These are phyloP conservation scores for Parapsyche elsis DNA, from an alignment of 1,140 invertebrate species.

Conservation along the genomic window DNA sequence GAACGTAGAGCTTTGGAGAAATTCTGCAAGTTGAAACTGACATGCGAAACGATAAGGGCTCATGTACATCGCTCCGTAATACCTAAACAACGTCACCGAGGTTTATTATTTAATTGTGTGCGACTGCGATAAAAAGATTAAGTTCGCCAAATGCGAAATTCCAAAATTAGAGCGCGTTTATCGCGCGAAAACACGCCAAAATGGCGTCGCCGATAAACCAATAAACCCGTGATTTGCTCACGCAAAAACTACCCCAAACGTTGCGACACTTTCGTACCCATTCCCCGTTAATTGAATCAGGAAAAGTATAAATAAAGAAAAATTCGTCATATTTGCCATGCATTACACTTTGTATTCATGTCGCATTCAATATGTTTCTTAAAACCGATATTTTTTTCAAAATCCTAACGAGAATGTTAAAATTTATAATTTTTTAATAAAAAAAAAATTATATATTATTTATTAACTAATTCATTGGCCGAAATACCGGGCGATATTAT, in stretches of 20 bases:
- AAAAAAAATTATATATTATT: too few relatives aligned
- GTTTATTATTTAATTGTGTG: slow-evolving; percentile 52
- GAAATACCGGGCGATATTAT: too few relatives aligned
- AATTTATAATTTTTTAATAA: too few relatives aligned
- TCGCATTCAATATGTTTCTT: not conserved
- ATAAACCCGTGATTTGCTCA: slow-evolving; percentile 3
- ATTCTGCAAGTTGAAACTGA: too few relatives aligned
- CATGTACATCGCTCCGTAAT: not conserved
- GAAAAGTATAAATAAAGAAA: too few relatives aligned
- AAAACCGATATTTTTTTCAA: not conserved
- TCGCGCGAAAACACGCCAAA: not conserved
- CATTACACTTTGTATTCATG: not conserved
- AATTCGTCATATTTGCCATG: not conserved
- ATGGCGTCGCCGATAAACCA: slow-evolving; percentile 17
- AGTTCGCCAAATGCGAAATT: not conserved
- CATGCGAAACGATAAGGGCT: too few relatives aligned
- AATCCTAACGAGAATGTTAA: too few relatives aligned
- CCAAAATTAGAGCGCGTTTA: slow-evolving; percentile 1
- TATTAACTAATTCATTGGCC: too few relatives aligned
- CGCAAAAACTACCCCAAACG: not conserved
- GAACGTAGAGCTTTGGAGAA: too few relatives aligned
- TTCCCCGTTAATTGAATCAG: not conserved
- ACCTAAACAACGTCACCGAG: slow-evolving; percentile 3
- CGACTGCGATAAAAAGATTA: slow-evolving; percentile 44
- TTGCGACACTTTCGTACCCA: not conserved